phyloP scores from a whole-genome alignment of 2,113 vertebrate species.

The Thalassoma bifasciatum region DNA sequence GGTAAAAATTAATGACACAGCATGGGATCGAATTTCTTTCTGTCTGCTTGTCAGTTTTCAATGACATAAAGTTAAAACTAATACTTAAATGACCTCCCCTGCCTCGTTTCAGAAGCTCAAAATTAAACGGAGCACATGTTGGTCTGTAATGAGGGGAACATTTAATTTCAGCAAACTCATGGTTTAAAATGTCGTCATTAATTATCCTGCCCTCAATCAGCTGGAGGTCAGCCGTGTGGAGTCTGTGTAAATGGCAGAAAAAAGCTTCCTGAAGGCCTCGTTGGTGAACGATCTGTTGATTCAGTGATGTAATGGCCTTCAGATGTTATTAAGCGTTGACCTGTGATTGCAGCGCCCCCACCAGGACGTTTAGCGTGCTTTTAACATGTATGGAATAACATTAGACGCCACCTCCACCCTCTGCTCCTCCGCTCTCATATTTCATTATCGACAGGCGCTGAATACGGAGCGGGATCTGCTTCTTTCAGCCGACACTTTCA shows the following conservation, averaged over 20 bases:
- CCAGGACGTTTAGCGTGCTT: slow-evolving; percentile 5
- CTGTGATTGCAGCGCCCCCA: background rate
- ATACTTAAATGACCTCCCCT: too few species aligned
- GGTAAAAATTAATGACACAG: too few species aligned
- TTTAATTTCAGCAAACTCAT: background rate
- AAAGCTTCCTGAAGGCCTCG: slow-evolving; percentile 1
- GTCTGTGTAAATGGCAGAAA: background rate
- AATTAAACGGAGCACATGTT: too few species aligned
- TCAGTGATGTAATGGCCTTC: background rate
- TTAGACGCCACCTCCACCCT: background rate
- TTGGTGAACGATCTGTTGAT: background rate
- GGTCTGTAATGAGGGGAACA: too few species aligned
- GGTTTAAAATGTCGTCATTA: background rate
- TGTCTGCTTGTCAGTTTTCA: too few species aligned
- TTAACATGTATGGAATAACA: background rate
- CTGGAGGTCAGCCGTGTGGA: background rate
- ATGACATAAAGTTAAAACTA: too few species aligned
- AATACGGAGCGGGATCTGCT: background rate
- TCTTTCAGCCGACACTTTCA: background rate
- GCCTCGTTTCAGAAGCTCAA: too few species aligned
- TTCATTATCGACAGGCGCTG: too few species aligned
- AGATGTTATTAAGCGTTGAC: background rate
- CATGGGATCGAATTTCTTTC: too few species aligned
- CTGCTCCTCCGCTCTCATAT: background rate
- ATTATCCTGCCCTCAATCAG: background rate